Evolutionary conservation across 1,140 invertebrate species (phyloP).

Genomic region (Philopotamus ludificatus): DNA sequence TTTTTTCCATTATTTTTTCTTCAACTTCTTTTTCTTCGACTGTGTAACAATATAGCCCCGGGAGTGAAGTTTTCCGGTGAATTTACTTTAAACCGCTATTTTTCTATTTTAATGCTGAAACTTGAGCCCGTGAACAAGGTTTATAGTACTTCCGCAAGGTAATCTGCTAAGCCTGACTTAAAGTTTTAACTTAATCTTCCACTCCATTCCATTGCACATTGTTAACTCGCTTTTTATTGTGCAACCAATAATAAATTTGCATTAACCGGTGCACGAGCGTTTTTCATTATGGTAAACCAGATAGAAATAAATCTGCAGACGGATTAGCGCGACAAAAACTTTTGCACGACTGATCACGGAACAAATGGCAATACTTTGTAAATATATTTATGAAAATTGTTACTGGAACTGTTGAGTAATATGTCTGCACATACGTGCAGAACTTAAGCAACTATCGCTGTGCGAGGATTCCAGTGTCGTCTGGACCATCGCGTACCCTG

Average conservation of each 20-base stretch:
- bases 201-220: slow-evolving; percentile 7
- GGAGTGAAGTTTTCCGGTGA: not conserved
- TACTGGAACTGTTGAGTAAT: too few relatives aligned
- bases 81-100: slow-evolving; percentile 8
- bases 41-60: not conserved
- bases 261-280: too few relatives aligned
- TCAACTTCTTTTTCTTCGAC: not conserved
- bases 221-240: slow-evolving; percentile 12
- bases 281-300: too few relatives aligned
- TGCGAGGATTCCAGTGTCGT: too few relatives aligned
- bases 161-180: slow-evolving; percentile 36
- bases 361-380: too few relatives aligned
- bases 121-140: slow-evolving; percentile 15
- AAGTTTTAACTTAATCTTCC: slow-evolving; percentile 35
- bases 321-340: too few relatives aligned
- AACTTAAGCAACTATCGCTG: too few relatives aligned
- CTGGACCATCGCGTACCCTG: not conserved
- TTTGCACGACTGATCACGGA: too few relatives aligned
- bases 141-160: slow-evolving; percentile 31
- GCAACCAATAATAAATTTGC: slow-evolving; percentile 15
- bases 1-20: too few relatives aligned
- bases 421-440: too few relatives aligned
- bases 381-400: too few relatives aligned
- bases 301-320: too few relatives aligned
- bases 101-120: slow-evolving; percentile 27